Evolutionary conservation across 1,140 invertebrate genomes (phyloP).

Genomic region (Scaptomyza montana): DNA sequence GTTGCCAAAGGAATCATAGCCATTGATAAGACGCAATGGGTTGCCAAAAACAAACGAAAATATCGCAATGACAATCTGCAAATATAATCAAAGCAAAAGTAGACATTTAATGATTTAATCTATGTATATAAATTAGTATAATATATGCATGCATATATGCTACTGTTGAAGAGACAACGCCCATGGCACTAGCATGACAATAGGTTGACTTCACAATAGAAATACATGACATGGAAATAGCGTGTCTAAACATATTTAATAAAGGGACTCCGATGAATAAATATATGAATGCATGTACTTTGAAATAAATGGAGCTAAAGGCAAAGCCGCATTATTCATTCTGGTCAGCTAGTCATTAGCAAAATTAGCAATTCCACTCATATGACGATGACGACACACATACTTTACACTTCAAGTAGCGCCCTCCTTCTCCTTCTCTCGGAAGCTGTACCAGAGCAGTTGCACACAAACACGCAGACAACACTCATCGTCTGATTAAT

Average conservation of each 20-base stretch:
- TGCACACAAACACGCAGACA: conserved; percentile 33
- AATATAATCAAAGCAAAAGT: conserved; percentile 15
- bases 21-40: conserved; percentile 93
- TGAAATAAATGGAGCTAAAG: conserved; percentile 5
- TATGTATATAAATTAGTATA: background rate
- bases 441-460: conserved; percentile 7
- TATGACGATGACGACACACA: conserved; percentile 56
- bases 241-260: conserved; percentile 22
- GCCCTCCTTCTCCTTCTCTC: conserved; percentile 13
- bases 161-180: conserved; percentile 50
- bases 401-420: conserved; percentile 37
- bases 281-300: no score
- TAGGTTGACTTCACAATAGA: conserved; percentile 21
- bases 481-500: conserved; percentile 44
- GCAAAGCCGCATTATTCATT: conserved; percentile 39
- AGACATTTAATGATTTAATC: conserved; percentile 23
- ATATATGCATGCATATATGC: conserved; percentile 17
- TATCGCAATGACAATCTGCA: conserved; percentile 91
- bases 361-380: conserved; percentile 59
- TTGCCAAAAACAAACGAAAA: conserved; percentile 96
- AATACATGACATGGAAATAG: conserved; percentile 43
- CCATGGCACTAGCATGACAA: conserved; percentile 50
- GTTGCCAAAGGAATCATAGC: conserved; percentile 98
- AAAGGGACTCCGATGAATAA: conserved; percentile 5
- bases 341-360: conserved; percentile 45